These are phyloP conservation scores for Mus musculus DNA, from an alignment of 2,113 vertebrate genomes.

Conservation along the genomic window DNA sequence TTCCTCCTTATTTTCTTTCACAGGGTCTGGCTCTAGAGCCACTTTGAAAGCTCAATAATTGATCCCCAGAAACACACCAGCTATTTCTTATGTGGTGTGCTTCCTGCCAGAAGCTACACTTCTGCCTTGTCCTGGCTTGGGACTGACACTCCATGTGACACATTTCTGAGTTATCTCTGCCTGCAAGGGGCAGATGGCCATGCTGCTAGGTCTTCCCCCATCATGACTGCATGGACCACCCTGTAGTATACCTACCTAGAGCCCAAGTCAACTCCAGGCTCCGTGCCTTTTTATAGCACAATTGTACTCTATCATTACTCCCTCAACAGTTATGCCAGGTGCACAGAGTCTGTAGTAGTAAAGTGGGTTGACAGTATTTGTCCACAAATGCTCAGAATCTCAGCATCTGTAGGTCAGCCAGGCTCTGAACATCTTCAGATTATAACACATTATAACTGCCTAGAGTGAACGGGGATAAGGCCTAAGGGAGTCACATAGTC, in stretches of 20 bases:
- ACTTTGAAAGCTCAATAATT: neutral
- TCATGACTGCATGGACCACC: fast-evolving
- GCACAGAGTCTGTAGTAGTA: fast-evolving
- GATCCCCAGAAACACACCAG: no score
- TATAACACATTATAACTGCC: fast-evolving
- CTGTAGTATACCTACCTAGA: fast-evolving
- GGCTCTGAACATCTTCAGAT: neutral
- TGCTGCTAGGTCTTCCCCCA: fast-evolving
- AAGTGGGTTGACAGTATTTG: neutral
- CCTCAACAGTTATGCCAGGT: neutral
- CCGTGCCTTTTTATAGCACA: fast-evolving
- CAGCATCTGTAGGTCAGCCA: fast-evolving
- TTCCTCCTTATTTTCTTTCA: neutral
- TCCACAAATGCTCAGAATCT: no score
- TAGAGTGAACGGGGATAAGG: neutral
- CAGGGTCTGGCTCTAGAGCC: neutral
- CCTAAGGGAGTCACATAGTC: fast-evolving
- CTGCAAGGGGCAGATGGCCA: neutral
- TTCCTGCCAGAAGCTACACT: neutral
- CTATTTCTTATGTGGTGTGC: neutral
- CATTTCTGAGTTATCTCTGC: fast-evolving
- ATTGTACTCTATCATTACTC: fast-evolving
- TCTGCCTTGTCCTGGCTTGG: neutral
- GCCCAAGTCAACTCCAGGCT: fast-evolving
- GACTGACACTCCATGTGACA: neutral